These are phyloP conservation scores for Halcyon senegalensis DNA, from an alignment of 2,113 vertebrate species.

Conservation along the genomic window DNA sequence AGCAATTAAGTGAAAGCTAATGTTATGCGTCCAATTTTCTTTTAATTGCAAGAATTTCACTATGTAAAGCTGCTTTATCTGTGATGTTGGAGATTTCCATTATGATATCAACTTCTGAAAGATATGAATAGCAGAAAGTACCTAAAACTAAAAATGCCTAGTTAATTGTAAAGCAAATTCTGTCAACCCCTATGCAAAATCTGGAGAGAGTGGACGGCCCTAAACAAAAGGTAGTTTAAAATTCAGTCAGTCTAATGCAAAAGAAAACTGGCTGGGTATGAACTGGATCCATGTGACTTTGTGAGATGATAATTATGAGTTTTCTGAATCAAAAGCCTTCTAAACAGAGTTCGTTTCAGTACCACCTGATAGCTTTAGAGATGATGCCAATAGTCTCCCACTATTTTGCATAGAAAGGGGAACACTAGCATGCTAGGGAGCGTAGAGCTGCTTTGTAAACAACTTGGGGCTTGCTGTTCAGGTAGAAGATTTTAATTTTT, in stretches of 20 bases:
- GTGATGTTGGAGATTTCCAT: slow-evolving; percentile 25
- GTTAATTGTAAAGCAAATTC: background rate
- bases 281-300: background rate
- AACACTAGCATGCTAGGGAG: background rate
- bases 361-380: background rate
- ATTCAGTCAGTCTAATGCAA: background rate
- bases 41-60: background rate
- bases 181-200: background rate
- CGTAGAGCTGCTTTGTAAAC: background rate
- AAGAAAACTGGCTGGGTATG: background rate
- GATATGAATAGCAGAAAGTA: background rate
- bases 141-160: background rate
- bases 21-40: slow-evolving; percentile 19
- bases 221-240: background rate
- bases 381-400: background rate
- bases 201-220: background rate
- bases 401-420: background rate
- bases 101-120: background rate
- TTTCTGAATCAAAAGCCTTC: background rate
- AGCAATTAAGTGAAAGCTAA: background rate
- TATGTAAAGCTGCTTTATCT: background rate
- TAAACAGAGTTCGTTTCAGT: background rate
- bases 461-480: background rate
- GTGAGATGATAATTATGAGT: background rate
- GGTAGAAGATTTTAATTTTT: background rate